phyloP scores from a whole-genome alignment of 2,113 vertebrate genomes.

The Eleginops maclovinus region DNA sequence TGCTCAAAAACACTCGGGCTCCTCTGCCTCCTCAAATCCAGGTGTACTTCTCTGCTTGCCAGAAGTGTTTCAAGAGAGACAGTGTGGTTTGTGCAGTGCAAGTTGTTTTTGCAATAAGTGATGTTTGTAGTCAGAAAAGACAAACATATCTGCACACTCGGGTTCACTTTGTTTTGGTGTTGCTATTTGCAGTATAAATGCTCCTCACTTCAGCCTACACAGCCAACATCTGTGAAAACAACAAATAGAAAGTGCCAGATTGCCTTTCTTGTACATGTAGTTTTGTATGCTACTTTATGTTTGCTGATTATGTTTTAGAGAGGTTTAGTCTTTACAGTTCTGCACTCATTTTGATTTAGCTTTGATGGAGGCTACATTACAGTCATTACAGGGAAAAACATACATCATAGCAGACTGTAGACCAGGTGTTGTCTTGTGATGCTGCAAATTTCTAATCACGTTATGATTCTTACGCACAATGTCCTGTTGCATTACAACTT shows the following conservation, averaged over 20 bases:
- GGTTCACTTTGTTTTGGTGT: constrained; percentile 10
- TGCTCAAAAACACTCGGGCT: constrained; percentile 60
- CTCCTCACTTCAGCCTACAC: background rate
- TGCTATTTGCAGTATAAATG: constrained; percentile 18
- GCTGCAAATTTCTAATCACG: background rate
- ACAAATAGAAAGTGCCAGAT: background rate
- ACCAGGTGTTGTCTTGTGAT: background rate
- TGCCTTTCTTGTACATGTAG: background rate
- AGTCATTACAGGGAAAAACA: background rate
- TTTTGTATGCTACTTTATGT: constrained; percentile 8
- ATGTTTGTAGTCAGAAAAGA: constrained; percentile 14
- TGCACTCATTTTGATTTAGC: background rate
- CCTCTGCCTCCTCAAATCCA: constrained; percentile 33
- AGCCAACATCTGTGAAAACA: background rate
- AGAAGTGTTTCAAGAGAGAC: constrained; percentile 9
- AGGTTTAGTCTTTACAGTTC: background rate
- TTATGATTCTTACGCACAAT: background rate
- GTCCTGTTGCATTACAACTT: background rate
- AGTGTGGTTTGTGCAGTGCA: background rate
- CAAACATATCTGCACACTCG: background rate
- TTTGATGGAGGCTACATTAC: background rate
- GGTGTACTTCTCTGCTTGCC: constrained; percentile 34
- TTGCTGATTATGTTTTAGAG: background rate
- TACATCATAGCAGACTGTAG: background rate
- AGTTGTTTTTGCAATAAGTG: background rate